Conservation (phyloP, 2,888 invertebrate species). For the Chrysolina americana region DNA sequence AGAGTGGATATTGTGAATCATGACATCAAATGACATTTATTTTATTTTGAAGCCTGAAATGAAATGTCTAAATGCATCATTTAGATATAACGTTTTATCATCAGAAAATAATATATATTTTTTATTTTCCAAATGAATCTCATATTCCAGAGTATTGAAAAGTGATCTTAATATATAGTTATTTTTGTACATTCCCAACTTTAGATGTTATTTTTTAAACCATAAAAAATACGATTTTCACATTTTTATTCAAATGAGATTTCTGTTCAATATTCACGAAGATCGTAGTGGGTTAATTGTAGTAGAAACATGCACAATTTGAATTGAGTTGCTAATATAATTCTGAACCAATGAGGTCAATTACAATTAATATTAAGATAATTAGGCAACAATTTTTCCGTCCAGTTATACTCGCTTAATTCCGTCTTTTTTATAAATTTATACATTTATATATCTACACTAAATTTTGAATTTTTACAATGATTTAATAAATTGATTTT, state of each 20-base stretch:
- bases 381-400: neutral
- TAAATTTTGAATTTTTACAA: constrained; percentile 1
- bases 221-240: neutral
- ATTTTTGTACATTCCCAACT: neutral
- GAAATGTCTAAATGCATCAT: too few species aligned
- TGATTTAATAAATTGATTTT: neutral
- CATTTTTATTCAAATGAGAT: too few species aligned
- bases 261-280: too few species aligned
- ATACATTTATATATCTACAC: neutral
- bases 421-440: constrained; percentile 6
- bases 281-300: neutral
- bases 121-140: constrained; percentile 1
- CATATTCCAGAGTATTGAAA: neutral
- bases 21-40: neutral
- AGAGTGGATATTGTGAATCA: neutral
- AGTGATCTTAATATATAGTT: neutral
- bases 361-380: neutral
- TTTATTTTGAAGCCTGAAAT: too few species aligned
- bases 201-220: neutral
- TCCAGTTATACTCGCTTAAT: neutral
- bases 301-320: neutral
- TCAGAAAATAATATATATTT: too few species aligned
- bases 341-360: neutral
- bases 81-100: too few species aligned
- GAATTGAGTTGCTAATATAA: neutral